A percentile compares a stretch with the other conserved stretches of the same genome.
These are phyloP conservation scores for Triplophysa yarkandensis DNA, from an alignment of 2,797 vertebrate genomes.

Conservation along the genomic window DNA sequence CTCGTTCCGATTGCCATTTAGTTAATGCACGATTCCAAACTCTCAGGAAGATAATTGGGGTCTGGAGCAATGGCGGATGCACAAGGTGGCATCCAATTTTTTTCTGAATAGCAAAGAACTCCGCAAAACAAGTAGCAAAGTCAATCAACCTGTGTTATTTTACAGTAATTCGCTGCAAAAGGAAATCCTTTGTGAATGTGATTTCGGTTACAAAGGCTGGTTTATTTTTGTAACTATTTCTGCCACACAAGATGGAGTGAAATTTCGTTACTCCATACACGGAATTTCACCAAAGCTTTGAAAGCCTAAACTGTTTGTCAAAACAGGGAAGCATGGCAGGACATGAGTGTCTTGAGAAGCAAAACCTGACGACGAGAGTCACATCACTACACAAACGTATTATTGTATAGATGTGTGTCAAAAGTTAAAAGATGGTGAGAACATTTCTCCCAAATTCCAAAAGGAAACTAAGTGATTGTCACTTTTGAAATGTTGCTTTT, in stretches of 20 bases:
- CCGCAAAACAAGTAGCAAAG: constrained; percentile 13
- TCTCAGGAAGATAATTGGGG: constrained; percentile 76
- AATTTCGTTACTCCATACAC: constrained; percentile 27
- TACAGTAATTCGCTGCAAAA: constrained; percentile 41
- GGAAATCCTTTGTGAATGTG: constrained; percentile 30
- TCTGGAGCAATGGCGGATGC: constrained; percentile 67
- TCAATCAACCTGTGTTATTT: constrained; percentile 44
- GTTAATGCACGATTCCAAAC: constrained; percentile 70
- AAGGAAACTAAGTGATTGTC: no score
- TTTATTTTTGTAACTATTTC: constrained; percentile 42
- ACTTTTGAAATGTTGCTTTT: no score
- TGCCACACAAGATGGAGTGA: constrained; percentile 1
- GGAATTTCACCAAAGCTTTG: constrained; percentile 59
- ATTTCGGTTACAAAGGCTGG: constrained; percentile 40
- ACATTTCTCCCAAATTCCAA: no score
- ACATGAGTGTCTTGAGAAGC: constrained; percentile 62
- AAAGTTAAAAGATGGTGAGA: no score
- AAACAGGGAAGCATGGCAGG: constrained; percentile 65
- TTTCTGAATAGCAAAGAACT: constrained; percentile 43
- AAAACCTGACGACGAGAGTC: constrained; percentile 56
- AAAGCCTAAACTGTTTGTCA: constrained; percentile 74
- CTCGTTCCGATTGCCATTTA: constrained; percentile 72
- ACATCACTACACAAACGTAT: constrained; percentile 59
- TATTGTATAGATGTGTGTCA: no score
- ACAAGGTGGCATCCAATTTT: constrained; percentile 48